Evolutionary conservation across 2,113 vertebrate species (phyloP), one percentile per base, ranked within the genome.

Genomic region (Prochilodus magdalenae): DNA sequence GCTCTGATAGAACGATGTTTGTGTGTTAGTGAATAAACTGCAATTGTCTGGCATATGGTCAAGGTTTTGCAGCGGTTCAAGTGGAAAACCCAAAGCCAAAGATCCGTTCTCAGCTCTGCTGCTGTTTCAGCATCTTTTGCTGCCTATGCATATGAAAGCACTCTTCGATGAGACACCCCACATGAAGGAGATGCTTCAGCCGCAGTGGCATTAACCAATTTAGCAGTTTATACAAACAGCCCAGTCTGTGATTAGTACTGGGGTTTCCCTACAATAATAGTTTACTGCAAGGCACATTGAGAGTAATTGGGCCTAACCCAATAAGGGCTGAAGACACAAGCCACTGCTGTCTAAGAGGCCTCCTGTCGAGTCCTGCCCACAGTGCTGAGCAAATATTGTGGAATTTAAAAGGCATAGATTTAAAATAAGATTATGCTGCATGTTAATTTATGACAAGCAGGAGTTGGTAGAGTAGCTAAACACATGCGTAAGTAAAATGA

Each of bases 301-400:
- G 90, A 91, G 91, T 90, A 89, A 94, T 89, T 89, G 89, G 83
- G 79, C 83, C 83, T 86, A 92, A 92, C 86, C 85, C 77, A 92
- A 89, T 91, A 88, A 91, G 92, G 84, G 86, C 83, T 75, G 83
- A 81, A 72, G 75, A 86, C 81, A 53, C 80, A 83, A 81, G 84
- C 88, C 83, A 83, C 82, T 83, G 73, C 65, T 89, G 62, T 75
- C 24, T 44, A 67, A 81, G 69, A 67, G 47, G 65, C 73, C 71
- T 81, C 77, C 77, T 27, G 70, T 62, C 11, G 77, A 60, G 66
- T 79, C 66, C 77, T 71, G 66, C 51, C 77, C 70, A 57, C 77
- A 59, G 33, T 10, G 66, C 24, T 33, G 13, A 30, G 57, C 44
- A 79, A 40, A 53, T 30, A 60, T 79, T 59, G 59, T 44, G 63